phyloP scores from a whole-genome alignment of 2,113 vertebrate species.

The Empidonax alnorum region DNA sequence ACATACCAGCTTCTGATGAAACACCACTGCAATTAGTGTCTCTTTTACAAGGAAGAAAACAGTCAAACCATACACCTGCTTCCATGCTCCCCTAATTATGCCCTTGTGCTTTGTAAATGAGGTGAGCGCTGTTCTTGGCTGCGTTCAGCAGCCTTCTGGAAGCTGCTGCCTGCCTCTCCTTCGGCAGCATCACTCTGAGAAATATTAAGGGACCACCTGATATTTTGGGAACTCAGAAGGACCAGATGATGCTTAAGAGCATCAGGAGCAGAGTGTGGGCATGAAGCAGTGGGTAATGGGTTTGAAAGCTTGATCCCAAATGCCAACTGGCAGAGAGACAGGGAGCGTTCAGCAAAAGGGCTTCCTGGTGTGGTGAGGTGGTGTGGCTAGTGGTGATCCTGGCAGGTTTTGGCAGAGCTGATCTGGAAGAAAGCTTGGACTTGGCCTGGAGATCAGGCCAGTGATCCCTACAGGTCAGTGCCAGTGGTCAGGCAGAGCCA shows the following conservation, averaged over 20 bases:
- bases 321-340: not conserved
- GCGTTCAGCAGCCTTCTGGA: not conserved
- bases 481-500: accelerated
- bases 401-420: not conserved
- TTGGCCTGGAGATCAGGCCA: not conserved
- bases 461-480: not conserved
- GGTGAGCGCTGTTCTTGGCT: not conserved
- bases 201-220: not conserved
- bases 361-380: not conserved
- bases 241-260: not conserved
- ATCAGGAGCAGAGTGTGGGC: not conserved
- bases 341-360: not conserved
- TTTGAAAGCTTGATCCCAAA: not conserved
- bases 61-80: not conserved
- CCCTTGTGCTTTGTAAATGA: not conserved
- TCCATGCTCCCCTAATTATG: not conserved
- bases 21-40: not conserved
- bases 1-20: not conserved
- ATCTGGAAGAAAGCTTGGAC: not conserved
- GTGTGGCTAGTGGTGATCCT: not conserved
- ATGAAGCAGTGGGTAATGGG: not conserved
- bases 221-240: not conserved
- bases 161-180: not conserved
- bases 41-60: not conserved
- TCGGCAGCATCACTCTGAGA: not conserved